These are phyloP conservation scores for Nothocercus julius DNA, from an alignment of 2,113 vertebrate species.

Conservation along the genomic window DNA sequence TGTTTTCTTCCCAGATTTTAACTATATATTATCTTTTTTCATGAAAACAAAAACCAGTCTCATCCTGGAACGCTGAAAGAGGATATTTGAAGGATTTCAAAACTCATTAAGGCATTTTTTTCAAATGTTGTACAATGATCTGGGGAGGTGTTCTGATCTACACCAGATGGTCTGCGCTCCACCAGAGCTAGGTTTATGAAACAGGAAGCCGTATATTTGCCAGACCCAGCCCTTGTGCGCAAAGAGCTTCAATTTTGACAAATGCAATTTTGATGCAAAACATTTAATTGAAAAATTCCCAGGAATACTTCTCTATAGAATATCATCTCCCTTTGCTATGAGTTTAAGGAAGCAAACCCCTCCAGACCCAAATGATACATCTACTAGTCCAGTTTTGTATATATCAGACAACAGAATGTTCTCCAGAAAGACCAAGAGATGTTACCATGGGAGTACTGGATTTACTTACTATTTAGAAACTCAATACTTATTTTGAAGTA, in stretches of 20 bases:
- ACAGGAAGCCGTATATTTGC: not conserved
- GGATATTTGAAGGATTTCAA: not conserved
- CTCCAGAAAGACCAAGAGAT: not conserved
- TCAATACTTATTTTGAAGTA: not conserved
- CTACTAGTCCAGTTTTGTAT: not conserved
- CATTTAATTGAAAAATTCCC: not conserved
- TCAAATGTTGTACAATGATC: not conserved
- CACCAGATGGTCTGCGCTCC: not conserved
- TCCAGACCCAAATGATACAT: not conserved
- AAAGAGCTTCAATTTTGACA: not conserved
- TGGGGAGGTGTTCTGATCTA: not conserved
- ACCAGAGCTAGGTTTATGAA: not conserved
- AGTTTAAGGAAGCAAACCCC: not conserved
- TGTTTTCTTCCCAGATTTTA: accelerated
- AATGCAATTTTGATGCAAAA: not conserved
- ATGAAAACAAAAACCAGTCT: not conserved
- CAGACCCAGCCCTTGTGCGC: not conserved
- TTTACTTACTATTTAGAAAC: not conserved
- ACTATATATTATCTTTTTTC: not conserved
- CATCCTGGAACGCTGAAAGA: not conserved
- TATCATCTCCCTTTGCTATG: not conserved
- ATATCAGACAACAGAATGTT: not conserved
- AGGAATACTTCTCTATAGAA: not conserved
- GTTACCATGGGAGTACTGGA: accelerated
- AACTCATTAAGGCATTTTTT: not conserved